These are phyloP conservation scores for Agelaius tricolor DNA, from an alignment of 2,113 vertebrate genomes.

Conservation along the genomic window DNA sequence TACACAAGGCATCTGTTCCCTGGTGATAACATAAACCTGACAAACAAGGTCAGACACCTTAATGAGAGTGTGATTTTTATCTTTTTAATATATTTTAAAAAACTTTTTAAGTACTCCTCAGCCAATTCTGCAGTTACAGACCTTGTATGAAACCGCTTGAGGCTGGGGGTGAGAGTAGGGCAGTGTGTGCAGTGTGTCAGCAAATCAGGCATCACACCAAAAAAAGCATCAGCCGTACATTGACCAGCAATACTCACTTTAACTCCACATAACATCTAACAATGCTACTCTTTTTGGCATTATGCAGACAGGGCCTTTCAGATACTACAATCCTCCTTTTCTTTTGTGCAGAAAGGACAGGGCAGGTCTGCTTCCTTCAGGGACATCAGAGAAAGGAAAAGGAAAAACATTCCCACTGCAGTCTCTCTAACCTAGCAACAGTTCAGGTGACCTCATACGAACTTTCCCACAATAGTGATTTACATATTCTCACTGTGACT, in stretches of 20 bases:
- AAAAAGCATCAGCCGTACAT: background rate
- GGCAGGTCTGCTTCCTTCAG: background rate
- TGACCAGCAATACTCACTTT: background rate
- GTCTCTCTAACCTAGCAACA: background rate
- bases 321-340: background rate
- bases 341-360: background rate
- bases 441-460: background rate
- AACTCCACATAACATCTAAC: background rate
- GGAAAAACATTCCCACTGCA: background rate
- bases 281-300: background rate
- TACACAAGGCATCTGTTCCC: background rate
- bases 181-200: fast-evolving
- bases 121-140: background rate
- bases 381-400: background rate
- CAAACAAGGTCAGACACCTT: background rate
- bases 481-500: background rate
- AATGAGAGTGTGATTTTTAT: background rate
- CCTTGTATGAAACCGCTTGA: background rate
- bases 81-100: background rate
- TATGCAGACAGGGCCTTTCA: background rate
- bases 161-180: fast-evolving
- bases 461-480: background rate
- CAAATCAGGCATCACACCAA: background rate
- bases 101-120: background rate
- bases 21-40: background rate